These are phyloP conservation scores for Enteromius unitaeniatus DNA, from an alignment of 2,797 vertebrate genomes.

Conservation along the genomic window DNA sequence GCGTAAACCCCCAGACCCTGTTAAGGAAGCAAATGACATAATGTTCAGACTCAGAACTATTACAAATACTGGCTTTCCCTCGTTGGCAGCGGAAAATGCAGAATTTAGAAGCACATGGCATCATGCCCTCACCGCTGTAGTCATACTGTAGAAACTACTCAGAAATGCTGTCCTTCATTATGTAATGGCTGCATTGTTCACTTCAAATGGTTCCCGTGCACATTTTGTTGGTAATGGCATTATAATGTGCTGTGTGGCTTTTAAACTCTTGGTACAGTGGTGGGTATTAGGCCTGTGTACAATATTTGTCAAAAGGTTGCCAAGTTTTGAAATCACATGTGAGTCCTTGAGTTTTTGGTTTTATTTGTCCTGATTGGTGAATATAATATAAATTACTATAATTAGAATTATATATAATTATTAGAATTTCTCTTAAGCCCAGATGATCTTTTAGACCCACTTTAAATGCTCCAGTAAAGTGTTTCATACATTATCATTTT, in stretches of 20 bases:
- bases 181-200: conserved; percentile 35
- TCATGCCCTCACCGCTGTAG: conserved; percentile 36
- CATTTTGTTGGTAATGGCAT: background rate
- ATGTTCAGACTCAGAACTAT: conserved; percentile 47
- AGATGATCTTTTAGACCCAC: background rate
- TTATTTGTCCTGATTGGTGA: background rate
- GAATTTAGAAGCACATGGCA: conserved; percentile 12
- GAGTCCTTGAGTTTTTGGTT: background rate
- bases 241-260: background rate
- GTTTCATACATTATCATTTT: background rate
- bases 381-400: background rate
- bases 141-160: conserved; percentile 44
- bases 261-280: background rate
- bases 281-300: background rate
- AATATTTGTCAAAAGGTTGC: background rate
- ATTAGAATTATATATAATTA: no score
- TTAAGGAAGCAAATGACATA: conserved; percentile 58
- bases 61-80: conserved; percentile 34
- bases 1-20: conserved; percentile 51
- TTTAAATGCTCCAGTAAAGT: background rate
- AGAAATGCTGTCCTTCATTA: conserved; percentile 36
- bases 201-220: conserved; percentile 15
- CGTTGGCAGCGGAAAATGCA: conserved; percentile 26
- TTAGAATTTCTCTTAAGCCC: background rate
- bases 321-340: conserved; percentile 1